Evolutionary conservation across 53 echinoderm and acorn worm genomes (phyloP).

Genomic region (Holothuria leucospilota): DNA sequence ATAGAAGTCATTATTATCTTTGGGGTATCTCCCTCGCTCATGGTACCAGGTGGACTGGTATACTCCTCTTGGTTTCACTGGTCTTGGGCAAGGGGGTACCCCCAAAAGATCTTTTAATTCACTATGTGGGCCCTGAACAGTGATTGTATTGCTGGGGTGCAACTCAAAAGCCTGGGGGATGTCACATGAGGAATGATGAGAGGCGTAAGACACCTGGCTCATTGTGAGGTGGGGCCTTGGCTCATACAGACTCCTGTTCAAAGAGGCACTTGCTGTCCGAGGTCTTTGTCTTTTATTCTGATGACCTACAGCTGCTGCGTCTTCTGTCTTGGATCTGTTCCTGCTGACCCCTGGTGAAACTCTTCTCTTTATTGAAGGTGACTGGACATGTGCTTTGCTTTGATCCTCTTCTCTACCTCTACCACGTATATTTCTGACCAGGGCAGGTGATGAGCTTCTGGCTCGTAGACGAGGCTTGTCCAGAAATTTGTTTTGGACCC

Average conservation of each 20-base stretch:
- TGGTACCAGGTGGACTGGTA: slow-evolving; percentile 82
- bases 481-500: background rate
- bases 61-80: slow-evolving; percentile 57
- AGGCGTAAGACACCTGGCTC: slow-evolving; percentile 66
- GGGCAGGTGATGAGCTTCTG: slow-evolving; percentile 32
- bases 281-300: slow-evolving; percentile 3
- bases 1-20: slow-evolving; percentile 68
- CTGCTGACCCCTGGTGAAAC: background rate
- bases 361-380: slow-evolving; percentile 7
- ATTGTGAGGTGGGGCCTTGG: slow-evolving; percentile 60
- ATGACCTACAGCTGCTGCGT: background rate
- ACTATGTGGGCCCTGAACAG: slow-evolving; percentile 87
- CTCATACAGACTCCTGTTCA: slow-evolving; percentile 39
- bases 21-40: slow-evolving; percentile 85
- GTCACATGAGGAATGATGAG: slow-evolving; percentile 65
- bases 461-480: slow-evolving; percentile 8
- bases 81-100: slow-evolving; percentile 72
- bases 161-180: slow-evolving; percentile 74
- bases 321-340: background rate
- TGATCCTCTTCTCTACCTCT: background rate
- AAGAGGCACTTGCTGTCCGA: background rate
- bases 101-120: slow-evolving; percentile 73
- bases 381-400: background rate
- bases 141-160: slow-evolving; percentile 69
- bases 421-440: background rate